Percentiles rank a stretch among this genome's conserved stretches.
Evolutionary conservation across 1,140 invertebrate genomes (phyloP).

Genomic region (Drosophila sproati): DNA sequence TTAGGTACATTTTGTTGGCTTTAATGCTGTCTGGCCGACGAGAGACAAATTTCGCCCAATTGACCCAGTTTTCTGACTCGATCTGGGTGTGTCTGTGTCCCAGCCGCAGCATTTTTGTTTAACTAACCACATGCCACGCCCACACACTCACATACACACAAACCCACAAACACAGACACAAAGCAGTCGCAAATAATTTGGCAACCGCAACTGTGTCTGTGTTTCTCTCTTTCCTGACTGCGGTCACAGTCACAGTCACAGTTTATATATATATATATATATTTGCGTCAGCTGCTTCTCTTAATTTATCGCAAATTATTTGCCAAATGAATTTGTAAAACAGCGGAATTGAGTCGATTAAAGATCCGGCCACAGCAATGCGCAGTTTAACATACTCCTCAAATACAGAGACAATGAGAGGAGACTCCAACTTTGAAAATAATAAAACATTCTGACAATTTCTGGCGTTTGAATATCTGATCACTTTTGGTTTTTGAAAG

Average conservation of each 20-base stretch:
- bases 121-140: constrained; percentile 69
- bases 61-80: constrained; percentile 54
- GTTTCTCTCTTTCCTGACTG: constrained; percentile 29
- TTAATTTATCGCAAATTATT: constrained; percentile 43
- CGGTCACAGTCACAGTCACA: constrained; percentile 6
- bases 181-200: constrained; percentile 62
- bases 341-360: constrained; percentile 1
- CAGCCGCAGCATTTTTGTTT: constrained; percentile 57
- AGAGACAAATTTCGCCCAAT: constrained; percentile 26
- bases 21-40: constrained; percentile 53
- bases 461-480: too few species aligned
- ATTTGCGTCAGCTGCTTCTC: constrained; percentile 40
- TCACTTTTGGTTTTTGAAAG: too few species aligned
- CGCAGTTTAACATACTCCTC: too few species aligned
- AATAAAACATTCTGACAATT: too few species aligned
- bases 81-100: constrained; percentile 1
- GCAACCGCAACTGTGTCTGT: constrained; percentile 51
- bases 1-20: constrained; percentile 47
- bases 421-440: too few species aligned
- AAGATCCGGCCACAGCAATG: not conserved
- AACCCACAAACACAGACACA: not conserved
- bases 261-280: constrained; percentile 28
- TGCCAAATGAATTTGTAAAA: constrained; percentile 25
- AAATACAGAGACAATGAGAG: not conserved
- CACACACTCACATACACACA: constrained; percentile 21